Evolutionary conservation across 2,113 vertebrate genomes (phyloP).

Genomic region (Dermatemys mawii): DNA sequence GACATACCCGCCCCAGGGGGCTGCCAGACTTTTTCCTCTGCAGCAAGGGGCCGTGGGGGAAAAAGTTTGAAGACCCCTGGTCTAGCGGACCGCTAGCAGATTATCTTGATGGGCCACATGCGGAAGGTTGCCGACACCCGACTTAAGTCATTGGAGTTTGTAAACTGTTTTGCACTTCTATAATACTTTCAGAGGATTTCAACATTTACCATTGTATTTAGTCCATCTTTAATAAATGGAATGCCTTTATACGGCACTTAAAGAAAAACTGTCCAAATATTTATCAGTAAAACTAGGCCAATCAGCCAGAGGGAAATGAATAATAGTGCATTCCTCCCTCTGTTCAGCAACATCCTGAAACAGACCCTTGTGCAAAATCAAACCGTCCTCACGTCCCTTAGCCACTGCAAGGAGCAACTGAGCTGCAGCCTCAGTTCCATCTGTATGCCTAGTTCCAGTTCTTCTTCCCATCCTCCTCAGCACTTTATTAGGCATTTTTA

Average conservation of each 20-base stretch:
- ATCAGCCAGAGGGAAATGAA: background rate
- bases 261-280: background rate
- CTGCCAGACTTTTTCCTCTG: no score
- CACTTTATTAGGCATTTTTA: background rate
- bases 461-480: background rate
- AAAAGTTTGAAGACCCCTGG: no score
- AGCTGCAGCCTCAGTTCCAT: background rate
- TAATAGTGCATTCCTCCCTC: background rate
- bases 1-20: no score
- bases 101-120: no score
- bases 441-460: background rate
- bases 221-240: background rate
- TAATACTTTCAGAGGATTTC: background rate
- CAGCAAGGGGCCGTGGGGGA: no score
- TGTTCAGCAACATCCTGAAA: background rate
- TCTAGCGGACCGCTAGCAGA: no score
- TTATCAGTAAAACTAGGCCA: background rate
- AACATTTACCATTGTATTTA: background rate
- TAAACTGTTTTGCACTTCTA: background rate
- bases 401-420: background rate
- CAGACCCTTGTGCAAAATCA: background rate
- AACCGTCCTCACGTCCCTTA: background rate
- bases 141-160: background rate
- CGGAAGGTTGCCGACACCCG: no score
- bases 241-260: background rate